Evolutionary conservation across 35 echinoderm and acorn worm species (phyloP).

Genomic region (Heliocidaris erythrogramma): DNA sequence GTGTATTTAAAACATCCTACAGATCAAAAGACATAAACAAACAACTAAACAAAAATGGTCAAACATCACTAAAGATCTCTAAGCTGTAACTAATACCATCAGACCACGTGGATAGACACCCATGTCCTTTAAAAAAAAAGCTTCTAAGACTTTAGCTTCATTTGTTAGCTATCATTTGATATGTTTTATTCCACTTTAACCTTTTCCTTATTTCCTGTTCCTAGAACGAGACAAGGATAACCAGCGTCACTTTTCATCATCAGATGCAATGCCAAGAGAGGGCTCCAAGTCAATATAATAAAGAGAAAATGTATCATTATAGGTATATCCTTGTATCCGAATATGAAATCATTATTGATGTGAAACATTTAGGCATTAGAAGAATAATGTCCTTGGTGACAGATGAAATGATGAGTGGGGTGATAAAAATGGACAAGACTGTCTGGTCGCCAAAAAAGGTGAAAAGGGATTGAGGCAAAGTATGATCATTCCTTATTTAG

Average conservation of each 20-base stretch:
- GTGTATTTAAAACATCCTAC: no score
- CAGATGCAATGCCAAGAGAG: background rate
- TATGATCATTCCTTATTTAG: background rate
- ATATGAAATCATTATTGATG: background rate
- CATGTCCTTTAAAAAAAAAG: background rate
- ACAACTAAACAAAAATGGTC: no score
- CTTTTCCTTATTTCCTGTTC: slow-evolving; percentile 15
- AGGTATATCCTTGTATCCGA: background rate
- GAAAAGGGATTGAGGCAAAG: background rate
- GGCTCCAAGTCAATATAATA: background rate
- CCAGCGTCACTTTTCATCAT: slow-evolving; percentile 8
- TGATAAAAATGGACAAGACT: background rate
- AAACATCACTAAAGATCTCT: background rate
- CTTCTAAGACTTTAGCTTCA: background rate
- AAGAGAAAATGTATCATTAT: background rate
- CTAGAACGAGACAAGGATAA: background rate
- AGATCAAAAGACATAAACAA: no score
- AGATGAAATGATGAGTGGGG: background rate
- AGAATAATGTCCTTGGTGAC: background rate
- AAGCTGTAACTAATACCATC: background rate
- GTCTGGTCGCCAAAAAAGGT: background rate
- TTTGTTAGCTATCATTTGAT: slow-evolving; percentile 18
- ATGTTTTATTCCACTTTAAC: background rate
- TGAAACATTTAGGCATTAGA: background rate
- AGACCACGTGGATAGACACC: background rate